Evolutionary conservation across 2,113 vertebrate genomes (phyloP), one percentile per base, ranked within the genome.

Genomic region (Callaeas wilsoni): DNA sequence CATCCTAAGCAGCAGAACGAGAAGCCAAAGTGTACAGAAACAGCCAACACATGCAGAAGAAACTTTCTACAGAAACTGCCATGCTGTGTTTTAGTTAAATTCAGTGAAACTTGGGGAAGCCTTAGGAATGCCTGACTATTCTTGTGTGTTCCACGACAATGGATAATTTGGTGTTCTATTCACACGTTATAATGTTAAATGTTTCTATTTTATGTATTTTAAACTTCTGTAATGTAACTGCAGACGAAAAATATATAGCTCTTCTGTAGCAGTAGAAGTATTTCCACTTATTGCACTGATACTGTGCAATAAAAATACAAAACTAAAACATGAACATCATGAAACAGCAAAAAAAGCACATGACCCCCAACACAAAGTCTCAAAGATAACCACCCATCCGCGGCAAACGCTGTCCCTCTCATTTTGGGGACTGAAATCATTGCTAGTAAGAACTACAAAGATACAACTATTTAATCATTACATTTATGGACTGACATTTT

Each of bases 11-110:
- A 47, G 42, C 25, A n/a, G 6, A 68, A 62, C 13, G 68, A 80
- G 49, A 86, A 88, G 83, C 33, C 64, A 67, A 94, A 94, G 70
- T 16, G 0, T 50, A 83, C n/a, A 78, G 18, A 70, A 75, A 0
- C 63, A 82, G 75, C 47, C 84, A 96, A 62, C 56, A 56, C 67
- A 64, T 91, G 93, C 80, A 95, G 53, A 86, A 93, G 55, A 62
- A 86, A 90, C 37, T 71, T 78, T 75, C 55, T 78, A 22, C 6
- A 26, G 81, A 44, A 93, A 74, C 33, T 25, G 33, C 56, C 84
- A 91, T 41, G 37, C 33, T 83, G 63, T 81, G 42, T 59, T 87
- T 81, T 18, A 76, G 41, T 47, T 60, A 63, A 59, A 92, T 75
- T 52, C 74, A 77, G 37, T 79, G 55, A 96, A 86, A 79, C 20